Conservation (phyloP, 2,797 vertebrate genomes). For the Halcyon badia region DNA sequence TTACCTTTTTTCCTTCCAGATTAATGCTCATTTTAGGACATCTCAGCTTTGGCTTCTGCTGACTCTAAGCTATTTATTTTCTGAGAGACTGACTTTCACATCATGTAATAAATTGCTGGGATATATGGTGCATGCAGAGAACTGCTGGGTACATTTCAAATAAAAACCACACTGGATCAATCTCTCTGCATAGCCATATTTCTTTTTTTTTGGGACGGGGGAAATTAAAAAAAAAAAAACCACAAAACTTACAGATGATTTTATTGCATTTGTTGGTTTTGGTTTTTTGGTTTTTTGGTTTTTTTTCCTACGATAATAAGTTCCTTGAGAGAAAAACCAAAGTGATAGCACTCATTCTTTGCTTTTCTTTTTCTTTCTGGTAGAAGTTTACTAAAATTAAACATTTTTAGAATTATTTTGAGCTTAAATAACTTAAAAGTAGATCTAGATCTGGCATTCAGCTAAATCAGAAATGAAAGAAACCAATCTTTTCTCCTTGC, state of each 20-base stretch:
- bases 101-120: slow-evolving; percentile 32
- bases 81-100: slow-evolving; percentile 38
- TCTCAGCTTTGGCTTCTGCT: not conserved
- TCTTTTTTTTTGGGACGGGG: not conserved
- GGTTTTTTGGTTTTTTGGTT: fast-evolving
- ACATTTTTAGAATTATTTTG: not conserved
- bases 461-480: not conserved
- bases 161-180: not conserved
- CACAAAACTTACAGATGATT: not conserved
- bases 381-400: not conserved
- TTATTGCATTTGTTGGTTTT: not conserved
- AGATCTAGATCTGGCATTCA: not conserved
- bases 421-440: not conserved
- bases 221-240: not conserved
- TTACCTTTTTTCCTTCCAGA: not conserved
- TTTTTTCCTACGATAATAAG: not conserved
- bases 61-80: slow-evolving; percentile 25
- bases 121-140: not conserved
- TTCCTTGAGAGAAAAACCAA: not conserved
- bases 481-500: not conserved
- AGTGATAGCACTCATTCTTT: not conserved
- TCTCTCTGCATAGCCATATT: not conserved
- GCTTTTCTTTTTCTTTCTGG: not conserved
- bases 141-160: slow-evolving; percentile 17
- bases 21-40: slow-evolving; percentile 10